Evolutionary conservation across 35 echinoderm and acorn worm species (phyloP).

Genomic region (Heliocidaris erythrogramma): DNA sequence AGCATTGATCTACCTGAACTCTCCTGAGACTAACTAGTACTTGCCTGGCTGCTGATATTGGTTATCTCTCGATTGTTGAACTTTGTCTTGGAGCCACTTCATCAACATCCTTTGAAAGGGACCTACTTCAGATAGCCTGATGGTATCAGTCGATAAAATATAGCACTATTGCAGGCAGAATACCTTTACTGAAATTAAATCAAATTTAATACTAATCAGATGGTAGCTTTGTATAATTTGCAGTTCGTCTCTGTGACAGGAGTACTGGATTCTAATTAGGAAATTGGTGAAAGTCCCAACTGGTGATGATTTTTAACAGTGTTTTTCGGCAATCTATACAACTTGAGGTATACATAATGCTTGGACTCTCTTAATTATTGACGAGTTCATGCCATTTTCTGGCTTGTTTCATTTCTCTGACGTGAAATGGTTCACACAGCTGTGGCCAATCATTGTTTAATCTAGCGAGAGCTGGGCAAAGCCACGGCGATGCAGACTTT

Average conservation of each 20-base stretch:
- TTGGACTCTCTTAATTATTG: background rate
- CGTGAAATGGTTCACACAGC: background rate
- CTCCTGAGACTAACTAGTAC: background rate
- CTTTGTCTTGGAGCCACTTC: background rate
- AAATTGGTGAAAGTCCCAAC: background rate
- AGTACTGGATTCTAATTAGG: background rate
- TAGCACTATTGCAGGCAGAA: background rate
- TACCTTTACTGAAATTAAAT: background rate
- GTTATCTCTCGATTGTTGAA: background rate
- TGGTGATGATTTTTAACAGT: background rate
- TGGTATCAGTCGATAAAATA: background rate
- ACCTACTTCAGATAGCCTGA: background rate
- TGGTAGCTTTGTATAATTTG: background rate
- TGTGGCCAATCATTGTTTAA: slow-evolving; percentile 1
- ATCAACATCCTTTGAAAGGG: background rate
- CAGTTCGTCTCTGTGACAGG: background rate
- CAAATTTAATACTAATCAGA: background rate
- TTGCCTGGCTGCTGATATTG: background rate
- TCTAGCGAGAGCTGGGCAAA: background rate
- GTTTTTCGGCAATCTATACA: background rate
- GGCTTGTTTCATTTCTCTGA: background rate
- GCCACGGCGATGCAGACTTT: background rate
- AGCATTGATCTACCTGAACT: background rate
- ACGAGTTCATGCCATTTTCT: background rate
- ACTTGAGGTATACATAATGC: background rate